Conservation (phyloP, 2,113 vertebrate genomes). For the Ovis canadensis region DNA sequence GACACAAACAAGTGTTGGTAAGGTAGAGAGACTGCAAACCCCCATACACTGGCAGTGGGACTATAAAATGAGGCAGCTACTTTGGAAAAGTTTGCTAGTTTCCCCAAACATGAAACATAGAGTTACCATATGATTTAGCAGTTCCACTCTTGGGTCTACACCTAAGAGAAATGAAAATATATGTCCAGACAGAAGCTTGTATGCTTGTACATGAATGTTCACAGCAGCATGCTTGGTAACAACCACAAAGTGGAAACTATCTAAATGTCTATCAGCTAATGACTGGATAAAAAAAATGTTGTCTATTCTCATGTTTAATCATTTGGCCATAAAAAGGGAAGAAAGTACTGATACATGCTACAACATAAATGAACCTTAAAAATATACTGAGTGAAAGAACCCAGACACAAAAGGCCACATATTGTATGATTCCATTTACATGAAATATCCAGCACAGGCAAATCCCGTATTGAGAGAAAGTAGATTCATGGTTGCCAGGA, state of each 20-base stretch:
- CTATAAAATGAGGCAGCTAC: background rate
- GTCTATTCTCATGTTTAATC: background rate
- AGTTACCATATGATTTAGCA: background rate
- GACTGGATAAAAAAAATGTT: background rate
- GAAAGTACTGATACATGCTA: background rate
- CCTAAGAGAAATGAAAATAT: background rate
- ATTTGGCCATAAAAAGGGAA: background rate
- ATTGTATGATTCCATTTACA: background rate
- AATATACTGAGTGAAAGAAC: background rate
- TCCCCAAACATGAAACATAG: background rate
- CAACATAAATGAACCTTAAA: background rate
- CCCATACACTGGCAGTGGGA: background rate
- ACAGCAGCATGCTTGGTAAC: background rate
- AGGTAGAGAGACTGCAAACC: background rate
- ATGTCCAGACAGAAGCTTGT: background rate
- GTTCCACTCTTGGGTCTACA: background rate
- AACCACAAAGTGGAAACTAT: background rate
- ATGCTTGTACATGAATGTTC: background rate
- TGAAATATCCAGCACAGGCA: background rate
- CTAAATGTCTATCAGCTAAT: background rate
- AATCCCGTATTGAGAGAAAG: background rate
- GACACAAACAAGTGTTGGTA: background rate
- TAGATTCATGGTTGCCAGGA: background rate
- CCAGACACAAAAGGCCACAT: background rate
- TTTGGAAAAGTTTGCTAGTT: background rate